A percentile compares a stretch with the other conserved stretches of the same genome.
Evolutionary conservation across 2,113 vertebrate species (phyloP).

Genomic region (Sitta europaea): DNA sequence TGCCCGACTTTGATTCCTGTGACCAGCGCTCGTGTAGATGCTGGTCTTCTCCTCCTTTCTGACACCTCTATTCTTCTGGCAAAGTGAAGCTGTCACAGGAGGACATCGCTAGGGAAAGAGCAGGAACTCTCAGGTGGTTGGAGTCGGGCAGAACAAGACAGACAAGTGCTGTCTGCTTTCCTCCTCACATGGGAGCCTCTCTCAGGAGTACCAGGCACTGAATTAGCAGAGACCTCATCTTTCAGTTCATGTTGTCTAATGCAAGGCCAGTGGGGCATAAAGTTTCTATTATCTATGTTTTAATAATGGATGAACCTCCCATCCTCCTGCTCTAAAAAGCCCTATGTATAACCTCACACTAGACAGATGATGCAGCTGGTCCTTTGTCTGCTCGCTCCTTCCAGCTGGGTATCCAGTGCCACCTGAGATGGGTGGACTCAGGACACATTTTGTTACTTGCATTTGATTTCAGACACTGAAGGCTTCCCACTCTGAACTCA

Average conservation of each 20-base stretch:
- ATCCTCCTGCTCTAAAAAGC: constrained; percentile 39
- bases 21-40: rapidly evolving
- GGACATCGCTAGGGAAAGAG: neutral
- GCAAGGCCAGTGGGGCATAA: constrained; percentile 64
- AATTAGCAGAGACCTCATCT: constrained; percentile 61
- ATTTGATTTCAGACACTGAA: neutral
- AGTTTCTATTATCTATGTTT: constrained; percentile 63
- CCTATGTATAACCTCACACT: neutral
- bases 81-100: neutral
- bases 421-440: neutral
- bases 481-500: neutral
- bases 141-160: neutral
- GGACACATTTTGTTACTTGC: neutral
- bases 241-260: constrained; percentile 62
- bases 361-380: constrained; percentile 22
- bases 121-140: neutral
- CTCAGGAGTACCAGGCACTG: neutral
- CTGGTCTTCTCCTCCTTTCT: neutral
- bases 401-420: neutral
- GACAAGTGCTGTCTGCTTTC: neutral
- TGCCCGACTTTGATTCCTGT: neutral
- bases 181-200: neutral
- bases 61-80: neutral
- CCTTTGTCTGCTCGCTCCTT: constrained; percentile 23
- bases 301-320: constrained; percentile 65